A percentile compares a stretch with the other conserved stretches of the same genome.
Conservation (phyloP, 1,140 invertebrate genomes). For the Panagrolaimus sp. region DNA sequence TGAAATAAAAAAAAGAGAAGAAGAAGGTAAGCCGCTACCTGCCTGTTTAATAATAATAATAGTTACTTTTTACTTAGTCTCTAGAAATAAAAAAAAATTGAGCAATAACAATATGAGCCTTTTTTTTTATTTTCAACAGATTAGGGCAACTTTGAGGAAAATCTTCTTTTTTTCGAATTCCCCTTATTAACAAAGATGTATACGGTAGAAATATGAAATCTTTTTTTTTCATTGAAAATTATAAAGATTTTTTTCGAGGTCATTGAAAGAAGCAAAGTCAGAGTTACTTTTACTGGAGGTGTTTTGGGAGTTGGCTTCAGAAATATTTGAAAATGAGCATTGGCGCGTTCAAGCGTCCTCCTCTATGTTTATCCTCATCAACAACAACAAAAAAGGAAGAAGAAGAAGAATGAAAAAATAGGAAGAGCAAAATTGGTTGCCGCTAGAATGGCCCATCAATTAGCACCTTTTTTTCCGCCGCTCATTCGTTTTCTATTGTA, state of each 20-base stretch:
- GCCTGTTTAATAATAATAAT: constrained; percentile 7
- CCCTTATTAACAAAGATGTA: neutral
- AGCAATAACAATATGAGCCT: constrained; percentile 8
- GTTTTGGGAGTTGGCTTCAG: no score
- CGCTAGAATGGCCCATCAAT: no score
- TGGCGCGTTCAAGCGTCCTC: no score
- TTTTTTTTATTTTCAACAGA: neutral
- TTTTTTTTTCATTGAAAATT: neutral
- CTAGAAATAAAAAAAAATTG: neutral
- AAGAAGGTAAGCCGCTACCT: no score
- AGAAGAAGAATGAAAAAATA: no score
- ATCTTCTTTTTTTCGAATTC: constrained; percentile 4
- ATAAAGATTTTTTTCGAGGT: neutral
- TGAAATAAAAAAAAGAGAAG: neutral
- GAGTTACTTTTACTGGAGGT: no score
- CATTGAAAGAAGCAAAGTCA: neutral
- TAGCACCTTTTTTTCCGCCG: no score
- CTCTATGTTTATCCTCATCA: no score
- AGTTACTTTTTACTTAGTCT: constrained; percentile 1
- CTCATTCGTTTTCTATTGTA: no score
- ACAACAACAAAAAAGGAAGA: no score
- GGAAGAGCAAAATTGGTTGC: no score
- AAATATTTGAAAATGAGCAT: no score
- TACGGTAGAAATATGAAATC: constrained; percentile 11
- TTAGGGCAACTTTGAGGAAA: constrained; percentile 13